Conservation (phyloP, 2,888 invertebrate genomes). For the Temnothorax rugatulus region DNA sequence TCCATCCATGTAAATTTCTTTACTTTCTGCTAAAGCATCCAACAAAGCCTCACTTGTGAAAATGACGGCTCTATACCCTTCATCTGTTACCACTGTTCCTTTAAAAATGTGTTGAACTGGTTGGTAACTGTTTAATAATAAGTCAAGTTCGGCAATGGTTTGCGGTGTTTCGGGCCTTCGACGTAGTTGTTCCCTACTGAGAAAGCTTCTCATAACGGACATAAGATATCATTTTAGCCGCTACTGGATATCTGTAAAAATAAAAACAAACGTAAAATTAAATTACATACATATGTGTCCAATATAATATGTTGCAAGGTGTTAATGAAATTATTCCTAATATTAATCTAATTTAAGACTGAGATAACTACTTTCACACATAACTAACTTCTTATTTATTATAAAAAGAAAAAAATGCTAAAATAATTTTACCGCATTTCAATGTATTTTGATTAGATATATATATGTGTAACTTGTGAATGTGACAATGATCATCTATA, state of each 20-base stretch:
- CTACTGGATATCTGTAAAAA: not conserved
- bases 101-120: not conserved
- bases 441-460: too few relatives aligned
- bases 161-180: not conserved
- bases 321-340: too few relatives aligned
- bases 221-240: not conserved
- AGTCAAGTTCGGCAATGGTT: not conserved
- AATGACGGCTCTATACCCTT: not conserved
- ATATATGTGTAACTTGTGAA: too few relatives aligned
- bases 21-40: not conserved
- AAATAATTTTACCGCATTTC: too few relatives aligned
- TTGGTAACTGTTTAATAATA: not conserved
- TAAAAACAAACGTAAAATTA: not conserved
- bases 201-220: not conserved
- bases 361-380: too few relatives aligned
- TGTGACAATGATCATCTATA: too few relatives aligned
- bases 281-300: too few relatives aligned
- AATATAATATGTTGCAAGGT: too few relatives aligned
- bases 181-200: not conserved
- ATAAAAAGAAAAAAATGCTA: too few relatives aligned
- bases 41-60: not conserved
- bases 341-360: too few relatives aligned
- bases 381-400: too few relatives aligned
- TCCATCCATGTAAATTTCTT: conserved; percentile 4
- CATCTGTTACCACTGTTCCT: not conserved